Evolutionary conservation across 2,888 invertebrate species (phyloP).

Genomic region (Pseudococcus viburni): DNA sequence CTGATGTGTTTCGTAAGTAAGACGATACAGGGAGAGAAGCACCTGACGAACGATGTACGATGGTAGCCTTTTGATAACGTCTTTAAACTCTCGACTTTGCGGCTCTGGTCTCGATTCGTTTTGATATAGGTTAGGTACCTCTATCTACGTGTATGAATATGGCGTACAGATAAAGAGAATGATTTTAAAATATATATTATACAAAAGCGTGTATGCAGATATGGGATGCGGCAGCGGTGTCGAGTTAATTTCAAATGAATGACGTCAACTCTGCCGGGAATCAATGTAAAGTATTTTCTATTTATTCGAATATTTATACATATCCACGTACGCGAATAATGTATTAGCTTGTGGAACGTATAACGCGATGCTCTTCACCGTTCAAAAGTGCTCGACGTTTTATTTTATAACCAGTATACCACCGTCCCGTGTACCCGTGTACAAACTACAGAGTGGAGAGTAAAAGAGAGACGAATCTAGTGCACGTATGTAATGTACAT

Average conservation of each 20-base stretch:
- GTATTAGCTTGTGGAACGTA: constrained; percentile 7
- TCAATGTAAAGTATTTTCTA: constrained; percentile 16
- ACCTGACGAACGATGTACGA: too few species aligned
- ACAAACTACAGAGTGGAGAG: too few species aligned
- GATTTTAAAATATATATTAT: background rate
- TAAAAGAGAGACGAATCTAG: background rate
- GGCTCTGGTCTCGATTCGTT: too few species aligned
- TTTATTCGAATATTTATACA: constrained; percentile 16
- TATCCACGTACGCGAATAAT: constrained; percentile 10
- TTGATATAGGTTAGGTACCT: background rate
- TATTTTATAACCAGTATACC: background rate
- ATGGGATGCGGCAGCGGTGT: background rate
- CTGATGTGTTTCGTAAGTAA: too few species aligned
- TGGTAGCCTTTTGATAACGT: too few species aligned
- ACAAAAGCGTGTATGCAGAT: background rate
- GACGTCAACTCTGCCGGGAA: constrained; percentile 16
- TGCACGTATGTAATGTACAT: background rate
- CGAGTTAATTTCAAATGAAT: constrained; percentile 27
- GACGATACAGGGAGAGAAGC: too few species aligned
- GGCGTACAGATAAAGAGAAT: too few species aligned
- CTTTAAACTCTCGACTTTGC: too few species aligned
- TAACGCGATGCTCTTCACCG: background rate
- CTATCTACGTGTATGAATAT: background rate
- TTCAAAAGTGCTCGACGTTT: constrained; percentile 13
- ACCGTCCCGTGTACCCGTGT: too few species aligned